Evolutionary conservation across 1,140 invertebrate species (phyloP), one percentile per base, ranked within the genome.

Genomic region (Octopus bimaculoides): DNA sequence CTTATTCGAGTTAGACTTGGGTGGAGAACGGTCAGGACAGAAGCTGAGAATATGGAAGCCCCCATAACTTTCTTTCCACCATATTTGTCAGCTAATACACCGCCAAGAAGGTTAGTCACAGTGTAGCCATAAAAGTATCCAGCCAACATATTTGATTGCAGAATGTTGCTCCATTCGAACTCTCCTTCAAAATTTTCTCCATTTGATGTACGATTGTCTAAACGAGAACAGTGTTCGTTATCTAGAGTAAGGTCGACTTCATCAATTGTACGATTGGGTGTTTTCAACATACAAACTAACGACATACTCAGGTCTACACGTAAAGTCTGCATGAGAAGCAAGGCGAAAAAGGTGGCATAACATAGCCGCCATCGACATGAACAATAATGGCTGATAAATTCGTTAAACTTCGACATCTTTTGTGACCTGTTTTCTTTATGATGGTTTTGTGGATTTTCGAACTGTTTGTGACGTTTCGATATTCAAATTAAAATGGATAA

Each of bases 91-190:
- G 94, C 94, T n/a, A 94, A 82, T 94, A 94, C 89, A 7, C 88
- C 88, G 14, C 94, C 95, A 0, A 95, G 95, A 73, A 97, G 90
- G 89, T 96, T 93, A 92, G 93, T 84, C 91, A 93, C 17, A 91
- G 93, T 91, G 85, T 94, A 94, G 0, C 94, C 94, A 90, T 93
- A 94, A 83, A 97, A 97, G 90, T 97, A 97, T 1, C 95, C 95
- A 84, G 95, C 95, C 26, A 97, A 89, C 52, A 97, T 92, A 9
- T 95, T 88, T 4, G 95, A 95, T 90, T 94, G 94, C 9, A 93
- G 92, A 84, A 92, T 92, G 1, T 93, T 93, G 84, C 93, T 93
- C 96, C 96, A 97, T 78, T 94, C 92, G 86, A 97, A 96, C 86
- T 96, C 95, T 3, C 82, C 86, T 5, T 71, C 55, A 12, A 41